phyloP scores from a whole-genome alignment of 2,113 vertebrate species.

The Clinocottus analis region DNA sequence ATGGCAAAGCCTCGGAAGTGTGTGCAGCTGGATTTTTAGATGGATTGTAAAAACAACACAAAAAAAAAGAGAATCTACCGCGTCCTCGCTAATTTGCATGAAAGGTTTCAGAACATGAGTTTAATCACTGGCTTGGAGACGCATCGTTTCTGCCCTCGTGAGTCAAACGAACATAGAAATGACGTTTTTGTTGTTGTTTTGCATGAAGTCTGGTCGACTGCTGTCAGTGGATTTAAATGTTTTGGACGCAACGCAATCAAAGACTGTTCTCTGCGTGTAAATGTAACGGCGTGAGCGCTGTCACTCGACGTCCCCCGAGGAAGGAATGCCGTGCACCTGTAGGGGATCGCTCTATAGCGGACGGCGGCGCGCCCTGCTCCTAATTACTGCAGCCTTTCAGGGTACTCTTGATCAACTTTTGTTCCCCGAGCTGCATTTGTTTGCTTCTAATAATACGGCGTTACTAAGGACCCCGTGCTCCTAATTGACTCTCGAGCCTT shows the following conservation, averaged over 20 bases:
- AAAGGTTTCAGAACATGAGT: conserved; percentile 42
- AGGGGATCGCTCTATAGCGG: conserved; percentile 45
- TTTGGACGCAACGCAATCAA: neutral
- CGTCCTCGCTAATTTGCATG: conserved; percentile 26
- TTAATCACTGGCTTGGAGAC: conserved; percentile 19
- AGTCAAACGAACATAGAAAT: too few relatives aligned
- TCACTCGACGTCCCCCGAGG: conserved; percentile 10
- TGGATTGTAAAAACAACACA: neutral
- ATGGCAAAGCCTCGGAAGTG: neutral
- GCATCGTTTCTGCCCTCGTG: neutral
- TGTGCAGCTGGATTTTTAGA: conserved; percentile 32
- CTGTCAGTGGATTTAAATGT: neutral
- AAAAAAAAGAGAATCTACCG: neutral
- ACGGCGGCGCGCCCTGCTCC: conserved; percentile 33
- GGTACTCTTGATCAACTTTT: conserved; percentile 37
- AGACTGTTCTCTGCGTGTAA: neutral
- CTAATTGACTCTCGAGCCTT: conserved; percentile 70
- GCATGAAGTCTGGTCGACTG: neutral
- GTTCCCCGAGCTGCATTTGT: conserved; percentile 65
- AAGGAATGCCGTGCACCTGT: conserved; percentile 26
- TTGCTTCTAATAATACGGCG: conserved; percentile 73
- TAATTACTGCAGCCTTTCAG: conserved; percentile 60
- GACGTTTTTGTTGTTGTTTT: too few relatives aligned
- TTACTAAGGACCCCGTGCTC: conserved; percentile 52
- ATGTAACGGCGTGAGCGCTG: conserved; percentile 12